Evolutionary conservation across 1,140 invertebrate species (phyloP).

Genomic region (Asbolus verrucosus): DNA sequence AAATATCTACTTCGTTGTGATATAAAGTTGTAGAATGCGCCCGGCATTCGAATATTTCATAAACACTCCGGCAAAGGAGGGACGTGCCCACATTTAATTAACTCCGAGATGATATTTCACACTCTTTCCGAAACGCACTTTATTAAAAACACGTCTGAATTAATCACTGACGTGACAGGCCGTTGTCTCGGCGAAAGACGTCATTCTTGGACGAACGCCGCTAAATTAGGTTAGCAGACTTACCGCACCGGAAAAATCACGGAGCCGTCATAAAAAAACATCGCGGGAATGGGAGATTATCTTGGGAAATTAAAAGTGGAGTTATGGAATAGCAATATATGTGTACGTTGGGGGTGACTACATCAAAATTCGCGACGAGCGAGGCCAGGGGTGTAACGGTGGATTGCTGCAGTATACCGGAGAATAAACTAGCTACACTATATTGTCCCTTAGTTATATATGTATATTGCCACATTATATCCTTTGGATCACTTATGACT

Average conservation of each 20-base stretch:
- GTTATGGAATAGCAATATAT: slow-evolving; percentile 34
- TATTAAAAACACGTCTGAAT: slow-evolving; percentile 31
- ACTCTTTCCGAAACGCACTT: slow-evolving; percentile 39
- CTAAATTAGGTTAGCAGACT: not conserved
- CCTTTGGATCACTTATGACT: slow-evolving; percentile 37
- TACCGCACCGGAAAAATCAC: slow-evolving; percentile 6
- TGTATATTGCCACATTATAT: slow-evolving; percentile 37
- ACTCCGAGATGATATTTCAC: slow-evolving; percentile 39
- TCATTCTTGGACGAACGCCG: not conserved
- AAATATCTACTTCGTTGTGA: slow-evolving; percentile 44
- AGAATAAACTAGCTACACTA: slow-evolving; percentile 22
- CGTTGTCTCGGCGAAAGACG: slow-evolving; percentile 1
- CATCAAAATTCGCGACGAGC: slow-evolving; percentile 27
- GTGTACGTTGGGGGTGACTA: slow-evolving; percentile 30
- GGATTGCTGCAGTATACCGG: slow-evolving; percentile 24
- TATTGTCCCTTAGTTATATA: slow-evolving; percentile 32
- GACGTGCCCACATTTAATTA: slow-evolving; percentile 42
- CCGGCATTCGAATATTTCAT: slow-evolving; percentile 45
- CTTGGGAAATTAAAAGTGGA: slow-evolving; percentile 30
- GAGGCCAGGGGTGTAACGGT: slow-evolving; percentile 7
- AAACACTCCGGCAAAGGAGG: slow-evolving; percentile 28
- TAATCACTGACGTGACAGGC: slow-evolving; percentile 29
- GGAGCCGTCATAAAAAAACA: not conserved
- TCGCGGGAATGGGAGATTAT: slow-evolving; percentile 13
- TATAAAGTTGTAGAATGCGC: slow-evolving; percentile 46